phyloP scores from a whole-genome alignment of 2,888 invertebrate genomes.

The Drosophila histrio region DNA sequence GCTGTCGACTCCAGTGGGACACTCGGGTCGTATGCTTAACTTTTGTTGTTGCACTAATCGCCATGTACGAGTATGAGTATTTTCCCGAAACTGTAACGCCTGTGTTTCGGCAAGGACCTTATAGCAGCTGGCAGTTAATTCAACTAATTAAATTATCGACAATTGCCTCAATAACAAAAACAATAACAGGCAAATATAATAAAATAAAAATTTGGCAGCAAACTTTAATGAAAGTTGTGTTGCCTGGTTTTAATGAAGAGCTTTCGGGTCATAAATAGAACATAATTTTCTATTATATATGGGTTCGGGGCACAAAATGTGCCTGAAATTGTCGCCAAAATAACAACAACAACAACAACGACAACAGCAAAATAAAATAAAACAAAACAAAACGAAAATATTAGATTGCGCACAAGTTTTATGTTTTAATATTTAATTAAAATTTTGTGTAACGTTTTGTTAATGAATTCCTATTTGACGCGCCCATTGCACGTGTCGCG shows the following conservation, averaged over 20 bases:
- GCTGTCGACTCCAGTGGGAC: conserved; percentile 16
- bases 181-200: conserved; percentile 3
- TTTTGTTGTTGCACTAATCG: conserved; percentile 33
- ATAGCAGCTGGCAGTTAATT: conserved; percentile 25
- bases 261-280: conserved; percentile 47
- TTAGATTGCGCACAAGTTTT: conserved; percentile 66
- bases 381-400: conserved; percentile 17
- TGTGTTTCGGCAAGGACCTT: not conserved
- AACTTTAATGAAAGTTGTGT: conserved; percentile 54
- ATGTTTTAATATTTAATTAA: conserved; percentile 78
- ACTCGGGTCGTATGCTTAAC: conserved; percentile 33
- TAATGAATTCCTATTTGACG: conserved; percentile 78
- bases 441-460: conserved; percentile 78
- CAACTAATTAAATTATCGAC: conserved; percentile 66
- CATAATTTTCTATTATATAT: conserved; percentile 49
- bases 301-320: not conserved
- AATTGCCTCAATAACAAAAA: conserved; percentile 48
- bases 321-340: conserved; percentile 49
- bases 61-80: conserved; percentile 18
- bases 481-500: conserved; percentile 67
- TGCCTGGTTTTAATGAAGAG: conserved; percentile 49
- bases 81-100: conserved; percentile 5
- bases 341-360: conserved; percentile 3
- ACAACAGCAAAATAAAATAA: conserved; percentile 1
- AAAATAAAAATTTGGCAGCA: conserved; percentile 11